A percentile compares a stretch with the other conserved stretches of the same genome.
phyloP scores from a whole-genome alignment of 1,140 invertebrate genomes.

The Helicorthomorpha holstii region DNA sequence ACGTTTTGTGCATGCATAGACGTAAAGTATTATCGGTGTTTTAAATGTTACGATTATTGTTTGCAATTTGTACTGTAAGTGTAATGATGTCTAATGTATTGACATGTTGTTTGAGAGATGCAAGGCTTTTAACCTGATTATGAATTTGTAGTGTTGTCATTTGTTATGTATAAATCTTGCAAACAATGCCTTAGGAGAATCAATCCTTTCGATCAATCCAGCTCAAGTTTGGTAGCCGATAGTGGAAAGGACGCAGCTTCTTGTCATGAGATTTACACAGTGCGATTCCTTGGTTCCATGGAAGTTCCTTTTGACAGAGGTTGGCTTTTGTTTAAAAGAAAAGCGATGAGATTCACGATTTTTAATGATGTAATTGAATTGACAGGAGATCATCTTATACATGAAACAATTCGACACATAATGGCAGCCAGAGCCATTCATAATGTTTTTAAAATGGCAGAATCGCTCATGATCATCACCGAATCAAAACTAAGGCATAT shows the following conservation, averaged over 20 bases:
- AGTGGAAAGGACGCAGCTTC: not conserved
- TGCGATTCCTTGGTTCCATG: slow-evolving; percentile 10
- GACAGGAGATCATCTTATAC: slow-evolving; percentile 26
- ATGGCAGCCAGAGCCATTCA: slow-evolving; percentile 33
- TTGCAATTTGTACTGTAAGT: too few species aligned
- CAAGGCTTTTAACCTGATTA: not conserved
- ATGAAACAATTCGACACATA: slow-evolving; percentile 31
- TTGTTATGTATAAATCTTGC: not conserved
- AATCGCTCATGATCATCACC: slow-evolving; percentile 26
- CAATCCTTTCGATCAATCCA: slow-evolving; percentile 26
- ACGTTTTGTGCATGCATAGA: too few species aligned
- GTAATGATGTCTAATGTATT: too few species aligned
- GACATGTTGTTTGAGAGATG: too few species aligned
- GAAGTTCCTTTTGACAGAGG: slow-evolving; percentile 9
- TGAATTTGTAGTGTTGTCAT: not conserved
- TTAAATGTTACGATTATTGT: too few species aligned
- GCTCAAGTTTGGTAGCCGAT: slow-evolving; percentile 4
- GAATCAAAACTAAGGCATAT: slow-evolving; percentile 25
- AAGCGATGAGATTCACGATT: too few species aligned
- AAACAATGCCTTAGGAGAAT: slow-evolving; percentile 18
- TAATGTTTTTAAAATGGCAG: slow-evolving; percentile 32
- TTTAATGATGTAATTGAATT: too few species aligned
- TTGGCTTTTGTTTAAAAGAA: slow-evolving; percentile 3
- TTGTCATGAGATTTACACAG: slow-evolving; percentile 6
- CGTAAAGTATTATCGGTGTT: too few species aligned